Evolutionary conservation across 1,140 invertebrate genomes (phyloP).

Genomic region (Mycetomoellerius zeteki): DNA sequence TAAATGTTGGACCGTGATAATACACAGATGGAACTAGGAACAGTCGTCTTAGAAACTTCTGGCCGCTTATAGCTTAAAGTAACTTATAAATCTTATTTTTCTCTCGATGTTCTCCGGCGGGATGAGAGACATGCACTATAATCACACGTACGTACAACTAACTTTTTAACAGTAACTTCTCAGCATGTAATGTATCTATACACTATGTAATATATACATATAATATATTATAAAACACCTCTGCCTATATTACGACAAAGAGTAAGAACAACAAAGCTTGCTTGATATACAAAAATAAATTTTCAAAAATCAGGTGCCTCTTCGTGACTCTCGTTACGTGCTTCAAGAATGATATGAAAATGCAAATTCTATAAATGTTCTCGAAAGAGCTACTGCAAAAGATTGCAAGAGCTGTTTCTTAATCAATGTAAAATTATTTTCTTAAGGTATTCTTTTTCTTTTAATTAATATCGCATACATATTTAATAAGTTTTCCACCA

Average conservation of each 20-base stretch:
- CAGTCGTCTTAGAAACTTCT: constrained; percentile 82
- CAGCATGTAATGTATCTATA: constrained; percentile 81
- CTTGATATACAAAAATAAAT: constrained; percentile 29
- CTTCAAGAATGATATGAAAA: background rate
- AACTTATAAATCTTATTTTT: constrained; percentile 84
- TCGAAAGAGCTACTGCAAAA: background rate
- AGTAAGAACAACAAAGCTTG: constrained; percentile 62
- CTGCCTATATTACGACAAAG: constrained; percentile 3
- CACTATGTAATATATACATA: no score
- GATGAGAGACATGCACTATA: constrained; percentile 4
- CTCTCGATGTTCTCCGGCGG: constrained; percentile 43
- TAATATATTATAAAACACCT: constrained; percentile 62
- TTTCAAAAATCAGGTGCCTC: background rate
- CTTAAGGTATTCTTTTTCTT: background rate
- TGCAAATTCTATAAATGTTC: constrained; percentile 20
- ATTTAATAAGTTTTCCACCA: constrained; percentile 58
- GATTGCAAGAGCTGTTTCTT: background rate
- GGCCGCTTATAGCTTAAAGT: constrained; percentile 82
- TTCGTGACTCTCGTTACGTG: background rate
- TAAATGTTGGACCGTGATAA: constrained; percentile 76
- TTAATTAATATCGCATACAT: constrained; percentile 15
- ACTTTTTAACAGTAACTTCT: constrained; percentile 80
- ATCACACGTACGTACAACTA: constrained; percentile 75
- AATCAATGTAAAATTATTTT: constrained; percentile 4
- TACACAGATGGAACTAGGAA: constrained; percentile 75